A percentile compares a stretch with the other conserved stretches of the same genome.
phyloP scores from a whole-genome alignment of 2,113 vertebrate species.

The Tupaia tana region DNA sequence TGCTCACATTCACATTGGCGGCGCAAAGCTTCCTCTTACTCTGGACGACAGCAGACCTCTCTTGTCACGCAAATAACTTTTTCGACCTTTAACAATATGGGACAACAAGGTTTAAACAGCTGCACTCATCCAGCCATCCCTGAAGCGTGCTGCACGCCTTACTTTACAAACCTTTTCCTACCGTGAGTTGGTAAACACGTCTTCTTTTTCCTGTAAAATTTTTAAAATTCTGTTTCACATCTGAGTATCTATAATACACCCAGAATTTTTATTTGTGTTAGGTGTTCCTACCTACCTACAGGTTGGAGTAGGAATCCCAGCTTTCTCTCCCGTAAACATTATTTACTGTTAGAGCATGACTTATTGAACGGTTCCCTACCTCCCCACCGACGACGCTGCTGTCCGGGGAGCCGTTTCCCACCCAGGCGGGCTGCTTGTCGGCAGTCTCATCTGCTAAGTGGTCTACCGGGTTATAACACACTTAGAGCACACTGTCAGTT shows the following conservation, averaged over 20 bases:
- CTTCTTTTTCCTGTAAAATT: neutral
- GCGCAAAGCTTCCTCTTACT: neutral
- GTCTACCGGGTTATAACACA: neutral
- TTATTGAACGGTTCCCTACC: neutral
- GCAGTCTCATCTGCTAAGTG: neutral
- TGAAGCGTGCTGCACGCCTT: neutral
- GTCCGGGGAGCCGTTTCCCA: neutral
- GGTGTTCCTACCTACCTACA: neutral
- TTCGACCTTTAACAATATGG: neutral
- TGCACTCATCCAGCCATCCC: neutral
- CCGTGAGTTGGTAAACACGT: neutral
- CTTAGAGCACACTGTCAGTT: neutral
- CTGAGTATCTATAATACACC: neutral
- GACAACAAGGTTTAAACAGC: neutral
- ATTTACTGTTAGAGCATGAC: neutral
- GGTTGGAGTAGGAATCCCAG: neutral
- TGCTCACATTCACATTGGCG: too few relatives aligned
- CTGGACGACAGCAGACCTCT: neutral
- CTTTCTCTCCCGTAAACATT: neutral
- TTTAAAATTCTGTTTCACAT: neutral
- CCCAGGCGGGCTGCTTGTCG: neutral
- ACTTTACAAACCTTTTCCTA: neutral
- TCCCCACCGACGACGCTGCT: neutral
- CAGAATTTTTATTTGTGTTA: neutral
- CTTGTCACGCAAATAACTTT: neutral